phyloP scores from a whole-genome alignment of 2,888 invertebrate species.

The Conchocele bisecta region DNA sequence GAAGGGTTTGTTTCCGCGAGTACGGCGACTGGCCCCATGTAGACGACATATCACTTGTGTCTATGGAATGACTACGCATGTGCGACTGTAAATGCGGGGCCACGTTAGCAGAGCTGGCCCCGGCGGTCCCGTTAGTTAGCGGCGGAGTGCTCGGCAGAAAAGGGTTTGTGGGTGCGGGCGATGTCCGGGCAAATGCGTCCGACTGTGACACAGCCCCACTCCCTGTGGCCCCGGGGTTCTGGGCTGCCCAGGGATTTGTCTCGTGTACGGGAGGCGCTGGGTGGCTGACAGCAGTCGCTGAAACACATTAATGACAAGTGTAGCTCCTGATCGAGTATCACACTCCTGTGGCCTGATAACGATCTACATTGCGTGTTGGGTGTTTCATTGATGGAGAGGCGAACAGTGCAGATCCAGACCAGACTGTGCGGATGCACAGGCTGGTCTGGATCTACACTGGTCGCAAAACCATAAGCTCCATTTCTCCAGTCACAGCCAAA shows the following conservation, averaged over 20 bases:
- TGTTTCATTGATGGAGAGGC: no score
- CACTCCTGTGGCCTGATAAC: no score
- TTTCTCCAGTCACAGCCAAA: no score
- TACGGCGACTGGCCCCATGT: conserved; percentile 56
- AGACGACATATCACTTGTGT: conserved; percentile 70
- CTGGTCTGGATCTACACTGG: no score
- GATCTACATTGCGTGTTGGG: no score
- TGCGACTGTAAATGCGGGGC: conserved; percentile 64
- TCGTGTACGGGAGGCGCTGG: conserved; percentile 64
- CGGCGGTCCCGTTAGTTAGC: conserved; percentile 38
- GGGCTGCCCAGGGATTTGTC: conserved; percentile 74
- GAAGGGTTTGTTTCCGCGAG: conserved; percentile 70
- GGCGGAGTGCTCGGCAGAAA: conserved; percentile 50
- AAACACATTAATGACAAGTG: no score
- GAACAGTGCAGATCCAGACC: no score
- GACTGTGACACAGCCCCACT: conserved; percentile 18
- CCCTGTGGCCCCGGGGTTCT: conserved; percentile 20
- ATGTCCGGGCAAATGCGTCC: conserved; percentile 22
- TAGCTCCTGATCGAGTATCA: no score
- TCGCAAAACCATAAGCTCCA: no score
- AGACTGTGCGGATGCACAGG: no score
- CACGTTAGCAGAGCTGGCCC: conserved; percentile 11
- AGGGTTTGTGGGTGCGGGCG: conserved; percentile 66
- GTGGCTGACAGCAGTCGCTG: conserved; percentile 38
- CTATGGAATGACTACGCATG: conserved; percentile 79